Evolutionary conservation across 2,113 vertebrate species (phyloP).

Genomic region (Lycaon pictus): DNA sequence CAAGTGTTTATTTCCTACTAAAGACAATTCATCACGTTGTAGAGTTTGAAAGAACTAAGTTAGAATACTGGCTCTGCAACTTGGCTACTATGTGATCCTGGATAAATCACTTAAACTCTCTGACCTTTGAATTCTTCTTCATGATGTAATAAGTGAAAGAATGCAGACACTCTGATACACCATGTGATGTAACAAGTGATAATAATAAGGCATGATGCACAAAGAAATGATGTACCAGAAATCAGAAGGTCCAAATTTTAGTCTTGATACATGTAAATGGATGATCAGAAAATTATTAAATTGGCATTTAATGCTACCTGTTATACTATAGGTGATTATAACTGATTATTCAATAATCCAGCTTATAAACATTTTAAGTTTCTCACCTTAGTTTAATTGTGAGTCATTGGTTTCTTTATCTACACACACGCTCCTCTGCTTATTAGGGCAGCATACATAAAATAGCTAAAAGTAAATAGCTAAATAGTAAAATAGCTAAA

Average conservation of each 20-base stretch:
- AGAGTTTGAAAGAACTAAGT: neutral
- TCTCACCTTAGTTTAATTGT: neutral
- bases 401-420: neutral
- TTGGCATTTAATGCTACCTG: neutral
- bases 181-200: neutral
- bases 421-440: neutral
- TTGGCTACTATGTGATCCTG: neutral
- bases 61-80: neutral
- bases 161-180: neutral
- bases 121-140: neutral
- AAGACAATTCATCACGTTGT: neutral
- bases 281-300: slow-evolving; percentile 5
- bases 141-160: neutral
- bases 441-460: neutral
- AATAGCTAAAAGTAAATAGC: neutral
- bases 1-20: neutral
- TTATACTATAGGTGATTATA: neutral
- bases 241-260: neutral
- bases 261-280: neutral
- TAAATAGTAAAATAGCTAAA: no score
- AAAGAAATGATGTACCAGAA: neutral
- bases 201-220: neutral
- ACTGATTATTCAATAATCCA: neutral
- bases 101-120: neutral
- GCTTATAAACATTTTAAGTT: neutral